These are phyloP conservation scores for Onthophagus sagittarius DNA, from an alignment of 2,888 invertebrate species.

Conservation along the genomic window DNA sequence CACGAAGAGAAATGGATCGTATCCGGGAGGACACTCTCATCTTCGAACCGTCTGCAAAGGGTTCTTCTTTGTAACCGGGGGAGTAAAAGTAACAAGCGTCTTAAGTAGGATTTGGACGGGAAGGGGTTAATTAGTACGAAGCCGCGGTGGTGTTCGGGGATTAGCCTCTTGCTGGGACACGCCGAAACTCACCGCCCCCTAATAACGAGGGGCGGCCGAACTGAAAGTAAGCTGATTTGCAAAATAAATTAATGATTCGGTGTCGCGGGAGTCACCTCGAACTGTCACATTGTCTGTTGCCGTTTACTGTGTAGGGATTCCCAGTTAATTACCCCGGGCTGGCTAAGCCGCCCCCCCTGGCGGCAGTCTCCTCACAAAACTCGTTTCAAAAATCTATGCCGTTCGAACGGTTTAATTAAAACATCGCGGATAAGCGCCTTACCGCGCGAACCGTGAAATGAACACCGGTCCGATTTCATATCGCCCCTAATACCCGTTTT, in stretches of 20 bases:
- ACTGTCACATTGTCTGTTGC: constrained; percentile 48
- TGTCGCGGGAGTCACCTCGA: constrained; percentile 48
- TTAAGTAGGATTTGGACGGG: constrained; percentile 4
- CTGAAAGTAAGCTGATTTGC: constrained; percentile 47
- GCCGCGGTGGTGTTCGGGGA: constrained; percentile 21
- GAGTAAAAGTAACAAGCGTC: constrained; percentile 11
- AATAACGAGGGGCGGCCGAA: constrained; percentile 36
- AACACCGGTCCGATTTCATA: not conserved
- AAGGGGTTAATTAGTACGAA: constrained; percentile 18
- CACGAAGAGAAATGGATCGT: constrained; percentile 9
- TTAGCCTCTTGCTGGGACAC: constrained; percentile 20
- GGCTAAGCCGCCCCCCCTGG: constrained; percentile 48
- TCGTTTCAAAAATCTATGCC: constrained; percentile 28
- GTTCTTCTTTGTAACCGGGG: constrained; percentile 20
- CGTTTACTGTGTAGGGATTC: constrained; percentile 37
- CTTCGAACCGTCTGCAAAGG: constrained; percentile 28
- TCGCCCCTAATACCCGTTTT: not conserved
- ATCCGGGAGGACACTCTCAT: not conserved
- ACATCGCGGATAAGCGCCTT: constrained; percentile 28
- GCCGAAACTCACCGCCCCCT: constrained; percentile 37
- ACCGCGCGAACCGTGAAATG: constrained; percentile 6
- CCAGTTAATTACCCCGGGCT: constrained; percentile 46
- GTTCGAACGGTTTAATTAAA: constrained; percentile 30
- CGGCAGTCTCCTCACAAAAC: constrained; percentile 48
- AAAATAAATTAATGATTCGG: constrained; percentile 50